Conservation (phyloP, 2,797 vertebrate genomes). For the Chiroxiphia lanceolata region DNA sequence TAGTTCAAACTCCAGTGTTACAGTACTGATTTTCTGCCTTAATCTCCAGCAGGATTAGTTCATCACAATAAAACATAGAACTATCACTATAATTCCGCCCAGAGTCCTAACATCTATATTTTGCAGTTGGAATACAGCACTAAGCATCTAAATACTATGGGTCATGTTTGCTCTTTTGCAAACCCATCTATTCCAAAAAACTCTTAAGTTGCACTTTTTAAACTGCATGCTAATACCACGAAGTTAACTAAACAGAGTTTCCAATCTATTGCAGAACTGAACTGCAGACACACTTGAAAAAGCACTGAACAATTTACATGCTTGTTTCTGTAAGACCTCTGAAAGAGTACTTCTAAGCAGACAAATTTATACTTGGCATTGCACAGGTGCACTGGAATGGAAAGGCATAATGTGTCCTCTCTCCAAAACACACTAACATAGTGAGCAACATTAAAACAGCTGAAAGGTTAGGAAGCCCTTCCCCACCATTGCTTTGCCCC, state of each 20-base stretch:
- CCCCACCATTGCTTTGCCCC: background rate
- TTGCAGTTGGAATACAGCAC: background rate
- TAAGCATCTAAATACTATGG: background rate
- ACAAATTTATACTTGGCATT: background rate
- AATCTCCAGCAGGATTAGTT: background rate
- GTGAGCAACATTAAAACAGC: background rate
- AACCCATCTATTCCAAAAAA: background rate
- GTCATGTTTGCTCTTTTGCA: background rate
- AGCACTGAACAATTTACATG: background rate
- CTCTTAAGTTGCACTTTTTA: background rate
- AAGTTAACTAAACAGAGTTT: conserved; percentile 1
- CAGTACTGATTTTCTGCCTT: background rate
- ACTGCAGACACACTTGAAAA: background rate
- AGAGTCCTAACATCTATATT: background rate
- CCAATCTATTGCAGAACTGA: background rate
- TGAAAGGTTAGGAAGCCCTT: background rate
- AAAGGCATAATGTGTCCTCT: background rate
- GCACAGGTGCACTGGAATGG: background rate
- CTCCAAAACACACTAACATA: too few relatives aligned
- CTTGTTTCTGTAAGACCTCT: background rate
- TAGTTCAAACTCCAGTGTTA: background rate
- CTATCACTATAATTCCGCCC: background rate
- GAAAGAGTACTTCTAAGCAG: background rate
- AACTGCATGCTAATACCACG: background rate
- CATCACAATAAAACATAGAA: background rate